A percentile compares a stretch with the other conserved stretches of the same genome.
phyloP scores from a whole-genome alignment of 2,888 invertebrate genomes.

The Ashinkailepas kermadecensis region DNA sequence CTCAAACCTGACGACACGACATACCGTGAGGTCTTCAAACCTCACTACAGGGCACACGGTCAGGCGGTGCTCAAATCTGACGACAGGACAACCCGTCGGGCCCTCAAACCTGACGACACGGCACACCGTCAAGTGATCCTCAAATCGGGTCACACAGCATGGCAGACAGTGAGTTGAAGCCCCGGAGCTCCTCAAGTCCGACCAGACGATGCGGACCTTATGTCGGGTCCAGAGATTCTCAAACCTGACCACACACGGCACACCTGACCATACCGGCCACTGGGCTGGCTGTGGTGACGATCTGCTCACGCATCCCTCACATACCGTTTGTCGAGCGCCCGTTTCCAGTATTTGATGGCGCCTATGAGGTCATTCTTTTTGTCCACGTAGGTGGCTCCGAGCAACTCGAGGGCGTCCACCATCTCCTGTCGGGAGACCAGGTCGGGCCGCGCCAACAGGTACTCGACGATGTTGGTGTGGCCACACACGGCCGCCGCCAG shows the following conservation, averaged over 20 bases:
- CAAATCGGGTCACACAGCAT: neutral
- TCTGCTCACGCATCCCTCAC: slow-evolving; percentile 27
- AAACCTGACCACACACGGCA: too few relatives aligned
- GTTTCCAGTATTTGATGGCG: slow-evolving; percentile 79
- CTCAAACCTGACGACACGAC: neutral
- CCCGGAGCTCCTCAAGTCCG: too few relatives aligned
- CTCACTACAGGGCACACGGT: too few relatives aligned
- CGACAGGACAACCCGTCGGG: too few relatives aligned
- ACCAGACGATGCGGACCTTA: too few relatives aligned
- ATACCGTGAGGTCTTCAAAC: too few relatives aligned
- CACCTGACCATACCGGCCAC: too few relatives aligned
- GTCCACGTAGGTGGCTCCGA: slow-evolving; percentile 95
- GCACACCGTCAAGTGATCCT: neutral
- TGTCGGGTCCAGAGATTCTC: too few relatives aligned
- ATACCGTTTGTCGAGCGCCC: slow-evolving; percentile 80
- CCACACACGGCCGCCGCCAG: slow-evolving; percentile 84
- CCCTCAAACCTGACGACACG: neutral
- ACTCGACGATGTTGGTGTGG: slow-evolving; percentile 86
- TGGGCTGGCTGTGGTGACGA: neutral
- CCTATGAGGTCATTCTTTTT: slow-evolving; percentile 89
- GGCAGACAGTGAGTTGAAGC: neutral
- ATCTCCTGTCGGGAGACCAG: slow-evolving; percentile 61
- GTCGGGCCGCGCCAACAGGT: slow-evolving; percentile 65
- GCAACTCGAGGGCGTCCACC: slow-evolving; percentile 80
- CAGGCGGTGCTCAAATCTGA: too few relatives aligned